Evolutionary conservation across 2,888 invertebrate genomes (phyloP), one percentile per base, ranked within the genome.

Genomic region (Agriopis marginaria): DNA sequence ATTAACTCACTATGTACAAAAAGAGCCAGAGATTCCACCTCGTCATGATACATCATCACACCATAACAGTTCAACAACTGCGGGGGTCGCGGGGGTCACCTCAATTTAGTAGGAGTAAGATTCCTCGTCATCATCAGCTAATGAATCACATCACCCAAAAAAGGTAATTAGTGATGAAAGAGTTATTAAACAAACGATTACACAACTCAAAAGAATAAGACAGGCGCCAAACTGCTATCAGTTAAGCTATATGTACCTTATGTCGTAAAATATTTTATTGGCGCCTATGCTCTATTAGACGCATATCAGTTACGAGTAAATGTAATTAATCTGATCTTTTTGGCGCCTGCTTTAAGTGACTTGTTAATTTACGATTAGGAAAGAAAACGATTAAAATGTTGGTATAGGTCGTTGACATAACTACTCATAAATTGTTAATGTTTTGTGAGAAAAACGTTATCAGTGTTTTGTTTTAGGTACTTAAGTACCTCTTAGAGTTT

Each of bases 61-160:
- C 59, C 51, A 63, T 74, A 68, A 66, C 65, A 62, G 72, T 59
- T 49, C 11, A 59, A 56, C 49, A 59, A 44, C 49, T 73, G 73
- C 71, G 73, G 70, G 66, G 75, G 73, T 58, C 17, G 68, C 49
- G 60, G 64, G 59, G 67, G 72, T 68, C 61, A 66, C 63, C 7
- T 55, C n/a, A 72, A 63, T 68, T 62, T 56, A 56, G 71, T 74
- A 70, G 66, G 75, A 66, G 74, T 68, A 47, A 56, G 47, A 17
- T 50, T 9, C 23, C 5, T 53, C 65, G 58, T 70, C 65, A 71
- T 75, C 59, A 70, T 67, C 66, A 68, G 61, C 17, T 68, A 72
- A 68, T 73, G 72, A 71, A 68, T 72, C 72, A 74, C 63, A 54
- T 67, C 55, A 1, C 53, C 1, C 70, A 32, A 17, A 60, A 54